These are phyloP conservation scores for Brachypodius melanocephalos DNA, from an alignment of 2,113 vertebrate species.

Conservation along the genomic window DNA sequence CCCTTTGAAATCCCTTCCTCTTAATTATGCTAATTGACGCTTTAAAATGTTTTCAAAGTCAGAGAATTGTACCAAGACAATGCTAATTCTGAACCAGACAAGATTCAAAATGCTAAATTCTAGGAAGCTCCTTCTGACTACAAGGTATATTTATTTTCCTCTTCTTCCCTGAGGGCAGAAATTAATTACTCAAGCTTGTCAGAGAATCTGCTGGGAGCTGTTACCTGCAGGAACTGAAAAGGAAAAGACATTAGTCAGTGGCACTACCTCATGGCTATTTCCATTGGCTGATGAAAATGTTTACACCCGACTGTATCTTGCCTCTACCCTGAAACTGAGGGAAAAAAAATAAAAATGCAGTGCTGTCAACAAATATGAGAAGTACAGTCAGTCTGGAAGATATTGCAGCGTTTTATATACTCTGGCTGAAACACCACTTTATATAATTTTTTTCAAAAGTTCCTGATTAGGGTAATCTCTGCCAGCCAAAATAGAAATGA, in stretches of 20 bases:
- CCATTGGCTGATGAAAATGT: not conserved
- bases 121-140: not conserved
- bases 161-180: not conserved
- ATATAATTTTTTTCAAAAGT: not conserved
- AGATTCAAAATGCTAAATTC: not conserved
- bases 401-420: not conserved
- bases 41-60: not conserved
- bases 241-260: not conserved
- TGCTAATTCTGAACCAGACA: not conserved
- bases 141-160: not conserved
- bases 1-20: not conserved
- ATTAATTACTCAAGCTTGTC: not conserved
- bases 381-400: not conserved
- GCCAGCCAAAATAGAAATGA: not conserved
- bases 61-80: not conserved
- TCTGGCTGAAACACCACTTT: not conserved
- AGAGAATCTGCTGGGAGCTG: not conserved
- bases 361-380: not conserved
- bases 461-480: not conserved
- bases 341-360: not conserved
- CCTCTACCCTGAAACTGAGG: not conserved
- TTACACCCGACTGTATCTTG: not conserved
- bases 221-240: not conserved
- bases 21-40: not conserved
- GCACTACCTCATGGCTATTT: not conserved